Evolutionary conservation across 1,140 invertebrate species (phyloP).

Genomic region (Drosophila yakuba): DNA sequence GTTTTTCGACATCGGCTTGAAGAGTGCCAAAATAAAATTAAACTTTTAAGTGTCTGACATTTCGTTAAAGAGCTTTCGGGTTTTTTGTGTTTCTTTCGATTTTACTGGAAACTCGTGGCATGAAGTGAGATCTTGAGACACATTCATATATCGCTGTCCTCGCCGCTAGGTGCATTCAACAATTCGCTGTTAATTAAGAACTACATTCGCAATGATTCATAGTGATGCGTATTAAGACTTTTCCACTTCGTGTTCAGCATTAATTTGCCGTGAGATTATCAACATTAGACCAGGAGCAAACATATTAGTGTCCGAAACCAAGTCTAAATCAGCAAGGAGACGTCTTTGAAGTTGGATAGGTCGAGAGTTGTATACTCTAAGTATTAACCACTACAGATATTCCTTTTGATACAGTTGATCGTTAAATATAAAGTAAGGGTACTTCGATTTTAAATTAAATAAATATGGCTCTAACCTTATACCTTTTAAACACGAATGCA

Average conservation of each 20-base stretch:
- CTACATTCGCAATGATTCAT: slow-evolving; percentile 67
- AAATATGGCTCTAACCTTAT: too few relatives aligned
- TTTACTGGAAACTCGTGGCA: slow-evolving; percentile 29
- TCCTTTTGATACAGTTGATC: too few relatives aligned
- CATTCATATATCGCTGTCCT: slow-evolving; percentile 29
- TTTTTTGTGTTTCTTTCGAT: not conserved
- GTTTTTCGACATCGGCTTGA: slow-evolving; percentile 45
- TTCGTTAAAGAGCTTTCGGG: slow-evolving; percentile 24
- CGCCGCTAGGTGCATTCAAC: slow-evolving; percentile 27
- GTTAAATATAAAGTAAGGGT: too few relatives aligned
- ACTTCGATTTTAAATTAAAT: too few relatives aligned
- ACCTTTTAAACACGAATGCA: too few relatives aligned
- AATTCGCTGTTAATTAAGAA: slow-evolving; percentile 50
- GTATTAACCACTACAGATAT: too few relatives aligned
- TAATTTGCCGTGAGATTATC: slow-evolving; percentile 72
- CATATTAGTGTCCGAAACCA: slow-evolving; percentile 33
- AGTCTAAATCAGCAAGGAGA: slow-evolving; percentile 41
- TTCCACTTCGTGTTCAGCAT: slow-evolving; percentile 74
- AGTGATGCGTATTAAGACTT: slow-evolving; percentile 62
- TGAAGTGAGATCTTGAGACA: slow-evolving; percentile 20
- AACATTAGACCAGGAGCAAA: slow-evolving; percentile 30
- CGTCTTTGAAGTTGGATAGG: not conserved
- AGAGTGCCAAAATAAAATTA: slow-evolving; percentile 50
- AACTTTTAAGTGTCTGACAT: slow-evolving; percentile 50
- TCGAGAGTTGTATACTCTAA: not conserved